Evolutionary conservation across 1,140 invertebrate species (phyloP).

Genomic region (Drosophila tani): DNA sequence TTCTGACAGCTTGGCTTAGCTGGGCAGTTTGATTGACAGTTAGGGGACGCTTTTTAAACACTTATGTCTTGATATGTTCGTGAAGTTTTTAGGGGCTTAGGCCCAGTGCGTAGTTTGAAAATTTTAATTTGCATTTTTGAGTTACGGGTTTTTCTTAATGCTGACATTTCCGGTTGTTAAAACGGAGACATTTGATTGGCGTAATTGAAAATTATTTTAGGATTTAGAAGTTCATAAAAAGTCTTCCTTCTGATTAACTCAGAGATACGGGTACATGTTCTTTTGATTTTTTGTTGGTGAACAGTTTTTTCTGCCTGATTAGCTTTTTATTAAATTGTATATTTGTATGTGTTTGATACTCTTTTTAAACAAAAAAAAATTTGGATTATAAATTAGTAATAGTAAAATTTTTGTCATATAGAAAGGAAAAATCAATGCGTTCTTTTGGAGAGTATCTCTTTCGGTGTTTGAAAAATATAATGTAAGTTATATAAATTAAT

Average conservation of each 20-base stretch:
- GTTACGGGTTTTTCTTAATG: not conserved
- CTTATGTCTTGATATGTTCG: not conserved
- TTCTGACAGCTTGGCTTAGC: conserved; percentile 17
- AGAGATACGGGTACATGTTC: not conserved
- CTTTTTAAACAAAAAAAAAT: too few relatives aligned
- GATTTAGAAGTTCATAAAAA: not conserved
- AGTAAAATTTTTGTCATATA: too few relatives aligned
- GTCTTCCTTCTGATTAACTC: too few relatives aligned
- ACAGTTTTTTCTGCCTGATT: too few relatives aligned
- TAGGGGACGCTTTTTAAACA: not conserved
- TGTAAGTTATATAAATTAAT: not conserved
- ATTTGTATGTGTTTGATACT: too few relatives aligned
- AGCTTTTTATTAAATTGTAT: too few relatives aligned
- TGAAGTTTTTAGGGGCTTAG: not conserved
- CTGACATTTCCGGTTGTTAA: conserved; percentile 1
- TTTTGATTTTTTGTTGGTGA: not conserved
- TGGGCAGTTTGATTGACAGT: conserved; percentile 50
- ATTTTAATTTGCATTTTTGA: conserved; percentile 33
- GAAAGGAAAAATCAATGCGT: too few relatives aligned
- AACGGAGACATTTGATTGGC: conserved; percentile 9
- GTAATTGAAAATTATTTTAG: not conserved
- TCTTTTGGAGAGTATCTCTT: too few relatives aligned
- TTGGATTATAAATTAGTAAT: too few relatives aligned
- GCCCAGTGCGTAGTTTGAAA: not conserved
- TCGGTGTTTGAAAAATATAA: too few relatives aligned